Evolutionary conservation across 2,888 invertebrate genomes (phyloP), one percentile per base, ranked within the genome.

Genomic region (Andrena camellia): DNA sequence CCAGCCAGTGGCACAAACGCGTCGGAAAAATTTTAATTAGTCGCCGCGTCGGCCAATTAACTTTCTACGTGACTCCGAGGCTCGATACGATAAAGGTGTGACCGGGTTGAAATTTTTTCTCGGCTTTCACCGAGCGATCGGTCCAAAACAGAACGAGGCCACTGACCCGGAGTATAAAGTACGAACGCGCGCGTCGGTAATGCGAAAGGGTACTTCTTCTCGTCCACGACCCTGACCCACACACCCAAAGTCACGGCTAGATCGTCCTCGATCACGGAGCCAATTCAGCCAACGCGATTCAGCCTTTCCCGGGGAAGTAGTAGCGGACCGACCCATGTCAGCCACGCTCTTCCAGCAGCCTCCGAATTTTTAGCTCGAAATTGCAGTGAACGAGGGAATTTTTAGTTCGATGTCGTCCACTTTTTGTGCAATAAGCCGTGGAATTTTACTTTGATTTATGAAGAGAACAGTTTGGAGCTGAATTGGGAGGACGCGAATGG

Each of bases 151-250:
- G 88, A 92, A 91, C 88, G 91, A 89, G 93, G 92, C 86, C 93
- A 89, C 88, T 89, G 92, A 93, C 92, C 93, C 90, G 87, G 89
- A 89, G 89, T 20, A 64, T 48, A 42, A 84, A 90, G 88, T 31
- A 59, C 63, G n/a, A 82, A 67, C 88, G 84, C 85, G 76, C 17
- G 50, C 77, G 66, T 52, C 77, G 64, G 52, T 50, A 70, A 42
- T 42, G 17, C 72, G 76, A 62, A 71, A 70, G 70, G 76, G 83
- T 70, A 73, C 88, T 42, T 23, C 57, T 57, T 84, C 79, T 77
- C 76, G 92, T 91, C 91, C 92, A 91, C 92, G 93, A 93, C 93
- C 93, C 90, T 92, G 92, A 93, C 93, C 92, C 89, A 91, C 90
- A 91, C 90, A 90, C 78, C 71, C 78, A 83, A 78, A 84, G 83